A percentile compares a stretch with the other conserved stretches of the same genome.
phyloP scores from a whole-genome alignment of 2,888 invertebrate species.

The Thera britannica region DNA sequence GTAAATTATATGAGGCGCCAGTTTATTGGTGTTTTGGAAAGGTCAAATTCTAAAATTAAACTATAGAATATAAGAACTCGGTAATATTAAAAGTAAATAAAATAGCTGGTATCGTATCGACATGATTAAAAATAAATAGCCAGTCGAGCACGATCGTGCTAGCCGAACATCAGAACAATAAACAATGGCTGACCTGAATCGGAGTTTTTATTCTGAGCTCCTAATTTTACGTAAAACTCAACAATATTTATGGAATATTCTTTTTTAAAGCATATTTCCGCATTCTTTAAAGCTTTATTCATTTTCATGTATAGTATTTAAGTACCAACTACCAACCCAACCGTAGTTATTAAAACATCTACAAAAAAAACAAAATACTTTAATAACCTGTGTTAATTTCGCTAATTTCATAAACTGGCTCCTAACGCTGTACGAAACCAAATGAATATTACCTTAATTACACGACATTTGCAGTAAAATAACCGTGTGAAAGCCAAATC shows the following conservation, averaged over 20 bases:
- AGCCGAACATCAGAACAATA: constrained; percentile 52
- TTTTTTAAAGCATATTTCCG: background rate
- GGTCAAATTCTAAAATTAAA: no score
- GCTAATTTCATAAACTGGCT: background rate
- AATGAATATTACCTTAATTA: background rate
- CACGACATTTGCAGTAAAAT: background rate
- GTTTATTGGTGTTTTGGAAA: no score
- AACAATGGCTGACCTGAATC: constrained; percentile 65
- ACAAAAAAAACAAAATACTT: no score
- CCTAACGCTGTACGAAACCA: background rate
- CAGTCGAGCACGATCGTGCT: constrained; percentile 32
- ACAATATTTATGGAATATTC: constrained; percentile 19
- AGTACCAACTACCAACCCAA: no score
- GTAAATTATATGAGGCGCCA: no score
- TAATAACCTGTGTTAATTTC: background rate
- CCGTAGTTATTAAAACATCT: no score
- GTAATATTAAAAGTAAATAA: background rate
- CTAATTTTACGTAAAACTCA: constrained; percentile 44
- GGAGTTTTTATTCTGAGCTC: constrained; percentile 57
- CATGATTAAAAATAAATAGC: constrained; percentile 29
- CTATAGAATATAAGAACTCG: no score
- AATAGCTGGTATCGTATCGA: background rate
- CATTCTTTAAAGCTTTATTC: background rate
- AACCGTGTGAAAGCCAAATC: background rate
- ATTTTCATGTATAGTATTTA: background rate